These are phyloP conservation scores for Pegoplata infirma DNA, from an alignment of 2,888 invertebrate genomes.

Conservation along the genomic window DNA sequence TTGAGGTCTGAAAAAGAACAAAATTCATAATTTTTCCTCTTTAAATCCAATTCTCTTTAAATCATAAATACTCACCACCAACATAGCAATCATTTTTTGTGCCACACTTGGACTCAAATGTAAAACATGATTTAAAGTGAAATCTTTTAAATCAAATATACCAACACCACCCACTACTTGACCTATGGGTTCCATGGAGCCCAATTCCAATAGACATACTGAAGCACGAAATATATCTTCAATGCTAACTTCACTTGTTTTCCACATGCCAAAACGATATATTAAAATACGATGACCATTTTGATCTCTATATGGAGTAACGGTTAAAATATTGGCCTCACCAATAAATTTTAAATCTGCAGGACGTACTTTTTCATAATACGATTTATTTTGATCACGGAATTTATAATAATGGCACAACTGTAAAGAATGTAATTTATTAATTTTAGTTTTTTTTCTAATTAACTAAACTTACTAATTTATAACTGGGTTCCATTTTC, in stretches of 20 bases:
- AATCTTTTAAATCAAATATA: conserved; percentile 86
- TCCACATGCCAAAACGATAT: conserved; percentile 88
- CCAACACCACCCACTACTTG: conserved; percentile 88
- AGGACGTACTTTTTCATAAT: conserved; percentile 84
- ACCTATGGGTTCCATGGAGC: conserved; percentile 85
- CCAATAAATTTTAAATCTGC: conserved; percentile 83
- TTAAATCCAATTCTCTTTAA: neutral
- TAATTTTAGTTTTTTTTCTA: neutral
- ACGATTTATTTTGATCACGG: conserved; percentile 84
- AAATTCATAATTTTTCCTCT: conserved; percentile 17
- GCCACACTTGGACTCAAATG: conserved; percentile 86
- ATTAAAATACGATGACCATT: conserved; percentile 84
- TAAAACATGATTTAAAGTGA: conserved; percentile 85
- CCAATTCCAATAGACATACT: conserved; percentile 85
- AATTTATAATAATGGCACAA: conserved; percentile 87
- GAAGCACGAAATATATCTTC: conserved; percentile 87
- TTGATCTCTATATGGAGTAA: conserved; percentile 88
- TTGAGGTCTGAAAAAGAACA: conserved; percentile 81
- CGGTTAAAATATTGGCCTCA: conserved; percentile 84
- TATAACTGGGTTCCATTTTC: conserved; percentile 84
- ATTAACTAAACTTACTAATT: conserved; percentile 81
- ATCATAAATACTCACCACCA: conserved; percentile 81
- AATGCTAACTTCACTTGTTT: conserved; percentile 82
- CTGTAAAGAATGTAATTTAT: conserved; percentile 64
- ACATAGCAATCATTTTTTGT: conserved; percentile 83